A percentile compares a stretch with the other conserved stretches of the same genome.
phyloP scores from a whole-genome alignment of 1,140 invertebrate species.

The Lerema accius region DNA sequence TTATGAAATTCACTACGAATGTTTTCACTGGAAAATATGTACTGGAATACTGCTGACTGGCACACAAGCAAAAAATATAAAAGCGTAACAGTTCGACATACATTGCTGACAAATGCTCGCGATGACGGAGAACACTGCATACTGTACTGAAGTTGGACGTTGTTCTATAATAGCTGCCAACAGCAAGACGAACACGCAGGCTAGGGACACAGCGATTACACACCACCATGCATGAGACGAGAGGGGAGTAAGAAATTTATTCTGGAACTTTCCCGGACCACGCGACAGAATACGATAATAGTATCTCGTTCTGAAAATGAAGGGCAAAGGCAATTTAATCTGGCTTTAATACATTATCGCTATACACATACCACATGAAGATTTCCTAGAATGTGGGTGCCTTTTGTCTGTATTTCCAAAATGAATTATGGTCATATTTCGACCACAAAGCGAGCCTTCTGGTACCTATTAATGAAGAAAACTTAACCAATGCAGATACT shows the following conservation, averaged over 20 bases:
- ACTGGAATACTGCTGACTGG: too few relatives aligned
- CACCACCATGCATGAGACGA: conserved; percentile 50
- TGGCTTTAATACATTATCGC: too few relatives aligned
- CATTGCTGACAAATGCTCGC: conserved; percentile 71
- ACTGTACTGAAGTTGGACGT: conserved; percentile 45
- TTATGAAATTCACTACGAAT: too few relatives aligned
- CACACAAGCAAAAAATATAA: too few relatives aligned
- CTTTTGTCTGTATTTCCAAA: too few relatives aligned
- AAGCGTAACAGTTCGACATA: conserved; percentile 38
- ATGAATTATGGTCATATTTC: too few relatives aligned
- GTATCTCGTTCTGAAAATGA: conserved; percentile 61
- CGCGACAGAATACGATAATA: conserved; percentile 64
- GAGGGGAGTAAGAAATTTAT: conserved; percentile 63
- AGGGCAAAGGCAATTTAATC: too few relatives aligned
- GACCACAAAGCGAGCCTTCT: too few relatives aligned
- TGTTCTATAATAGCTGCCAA: conserved; percentile 49
- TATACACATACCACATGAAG: too few relatives aligned
- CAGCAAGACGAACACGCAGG: conserved; percentile 50
- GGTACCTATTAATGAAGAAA: conserved; percentile 12
- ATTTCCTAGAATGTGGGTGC: too few relatives aligned
- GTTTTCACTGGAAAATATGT: too few relatives aligned
- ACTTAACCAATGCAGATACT: background rate
- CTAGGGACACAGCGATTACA: conserved; percentile 40
- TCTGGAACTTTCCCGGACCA: conserved; percentile 66
- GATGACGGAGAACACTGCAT: conserved; percentile 59